A percentile compares a stretch with the other conserved stretches of the same genome.
Evolutionary conservation across 2,113 vertebrate genomes (phyloP).

Genomic region (Xiphophorus couchianus): DNA sequence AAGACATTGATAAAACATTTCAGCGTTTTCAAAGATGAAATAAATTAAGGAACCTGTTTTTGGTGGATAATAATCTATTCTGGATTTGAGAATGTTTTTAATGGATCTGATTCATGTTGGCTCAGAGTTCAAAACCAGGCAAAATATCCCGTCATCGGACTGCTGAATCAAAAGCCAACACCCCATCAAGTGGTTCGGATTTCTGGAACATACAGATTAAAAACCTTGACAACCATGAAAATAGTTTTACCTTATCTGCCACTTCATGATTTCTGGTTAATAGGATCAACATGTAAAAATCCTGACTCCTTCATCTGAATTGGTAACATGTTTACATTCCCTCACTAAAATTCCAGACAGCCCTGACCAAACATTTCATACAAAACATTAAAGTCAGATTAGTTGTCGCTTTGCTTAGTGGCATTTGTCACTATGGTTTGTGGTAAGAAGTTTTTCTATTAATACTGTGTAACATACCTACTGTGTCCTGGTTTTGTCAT

Average conservation of each 20-base stretch:
- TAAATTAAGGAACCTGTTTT: too few relatives aligned
- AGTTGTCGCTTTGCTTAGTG: not conserved
- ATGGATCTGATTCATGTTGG: too few relatives aligned
- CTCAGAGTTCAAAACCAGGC: too few relatives aligned
- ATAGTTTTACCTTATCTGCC: not conserved
- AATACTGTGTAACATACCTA: slow-evolving; percentile 17
- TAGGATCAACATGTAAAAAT: slow-evolving; percentile 54
- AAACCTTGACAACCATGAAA: too few relatives aligned
- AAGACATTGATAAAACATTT: too few relatives aligned
- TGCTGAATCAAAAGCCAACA: too few relatives aligned
- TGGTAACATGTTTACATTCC: not conserved
- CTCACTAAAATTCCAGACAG: slow-evolving; percentile 1
- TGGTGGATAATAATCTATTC: too few relatives aligned
- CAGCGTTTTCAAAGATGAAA: too few relatives aligned
- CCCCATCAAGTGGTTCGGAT: too few relatives aligned
- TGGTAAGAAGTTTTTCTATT: not conserved
- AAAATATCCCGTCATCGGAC: too few relatives aligned
- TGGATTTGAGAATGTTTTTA: too few relatives aligned
- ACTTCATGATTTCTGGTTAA: slow-evolving; percentile 35
- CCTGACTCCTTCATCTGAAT: slow-evolving; percentile 46
- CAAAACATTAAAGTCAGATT: not conserved
- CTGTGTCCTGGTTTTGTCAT: slow-evolving; percentile 28
- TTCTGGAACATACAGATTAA: not conserved
- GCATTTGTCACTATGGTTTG: slow-evolving; percentile 6
- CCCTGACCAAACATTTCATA: not conserved